Base-by-base conservation (phyloP, 2,797 vertebrate species). In the Typhlichthys eigenmanni region DNA sequence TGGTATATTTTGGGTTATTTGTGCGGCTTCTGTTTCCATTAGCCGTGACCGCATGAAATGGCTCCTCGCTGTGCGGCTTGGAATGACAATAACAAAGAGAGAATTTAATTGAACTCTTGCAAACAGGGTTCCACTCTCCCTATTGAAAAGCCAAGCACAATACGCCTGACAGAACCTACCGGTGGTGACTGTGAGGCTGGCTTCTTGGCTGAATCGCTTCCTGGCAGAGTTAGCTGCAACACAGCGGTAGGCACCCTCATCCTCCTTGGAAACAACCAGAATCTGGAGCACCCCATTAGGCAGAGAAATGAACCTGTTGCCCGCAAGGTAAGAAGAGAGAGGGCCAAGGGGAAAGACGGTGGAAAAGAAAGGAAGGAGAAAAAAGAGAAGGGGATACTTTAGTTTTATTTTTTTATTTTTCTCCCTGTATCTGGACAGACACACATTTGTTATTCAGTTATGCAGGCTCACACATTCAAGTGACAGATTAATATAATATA, bases 221-320 rank as follows among this genome's bases (percentile, higher is more conserved):
- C 82, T 76, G 61, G 91, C 94, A 0, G 92, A 72, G 58, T 96
- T 98, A 82, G 91, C 92, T 3, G 92, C 96, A 52, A 95, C 83
- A 0, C 97, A 99, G 79, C 92, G 95, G 83, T 98, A 99, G 63
- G 77, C 50, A 0, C 96, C 97, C 0, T 90, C 83, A 47, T 99
- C 96, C 0, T 90, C 89, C 69, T 91, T 87, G 76, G 81, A 92
- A 69, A 96, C 94, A 2, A 94, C 93, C 60, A 95, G 87, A 17
- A 99, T 96, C 89, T 99, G 97, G 63, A 99, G 95, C 74, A 96
- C 93, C 29, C 97, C 97, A 0, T 96, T 96, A 66, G 96, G 96
- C 71, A 99, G 95, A 45, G 89, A 89, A 91, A 96, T 92, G 78
- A 96, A 95, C 90, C 96, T 99, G 87, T 61, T 66, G 57, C 60